Evolutionary conservation across 2,797 vertebrate species (phyloP).

Genomic region (Poliocrania exsul): DNA sequence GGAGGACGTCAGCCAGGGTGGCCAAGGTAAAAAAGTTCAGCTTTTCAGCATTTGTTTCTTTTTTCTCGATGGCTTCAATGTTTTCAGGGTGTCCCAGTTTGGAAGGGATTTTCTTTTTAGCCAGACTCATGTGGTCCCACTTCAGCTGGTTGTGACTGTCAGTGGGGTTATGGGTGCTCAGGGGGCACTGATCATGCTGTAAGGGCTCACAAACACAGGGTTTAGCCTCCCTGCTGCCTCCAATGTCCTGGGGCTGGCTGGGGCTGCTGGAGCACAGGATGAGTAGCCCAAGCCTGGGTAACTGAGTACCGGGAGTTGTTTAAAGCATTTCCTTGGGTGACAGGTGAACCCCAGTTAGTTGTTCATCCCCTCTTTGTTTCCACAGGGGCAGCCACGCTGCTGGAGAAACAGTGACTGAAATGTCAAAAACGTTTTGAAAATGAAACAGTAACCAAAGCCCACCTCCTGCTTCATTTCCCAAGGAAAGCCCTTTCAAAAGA

Average conservation of each 20-base stretch:
- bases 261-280: neutral
- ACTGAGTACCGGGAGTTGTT: neutral
- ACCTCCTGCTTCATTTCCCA: neutral
- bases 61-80: fast-evolving
- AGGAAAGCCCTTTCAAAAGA: neutral
- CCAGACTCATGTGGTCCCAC: fast-evolving
- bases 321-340: neutral
- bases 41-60: neutral
- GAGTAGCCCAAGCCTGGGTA: neutral
- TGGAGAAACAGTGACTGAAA: neutral
- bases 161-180: neutral
- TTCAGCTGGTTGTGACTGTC: neutral
- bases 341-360: fast-evolving
- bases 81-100: neutral
- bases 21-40: neutral
- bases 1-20: neutral
- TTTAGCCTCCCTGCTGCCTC: neutral
- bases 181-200: neutral
- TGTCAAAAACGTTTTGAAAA: neutral
- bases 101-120: neutral
- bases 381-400: too few relatives aligned
- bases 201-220: fast-evolving
- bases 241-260: fast-evolving
- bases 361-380: neutral
- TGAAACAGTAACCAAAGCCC: neutral